A percentile compares a stretch with the other conserved stretches of the same genome.
Conservation (phyloP, 2,797 vertebrate species). For the Anniella stebbinsi region DNA sequence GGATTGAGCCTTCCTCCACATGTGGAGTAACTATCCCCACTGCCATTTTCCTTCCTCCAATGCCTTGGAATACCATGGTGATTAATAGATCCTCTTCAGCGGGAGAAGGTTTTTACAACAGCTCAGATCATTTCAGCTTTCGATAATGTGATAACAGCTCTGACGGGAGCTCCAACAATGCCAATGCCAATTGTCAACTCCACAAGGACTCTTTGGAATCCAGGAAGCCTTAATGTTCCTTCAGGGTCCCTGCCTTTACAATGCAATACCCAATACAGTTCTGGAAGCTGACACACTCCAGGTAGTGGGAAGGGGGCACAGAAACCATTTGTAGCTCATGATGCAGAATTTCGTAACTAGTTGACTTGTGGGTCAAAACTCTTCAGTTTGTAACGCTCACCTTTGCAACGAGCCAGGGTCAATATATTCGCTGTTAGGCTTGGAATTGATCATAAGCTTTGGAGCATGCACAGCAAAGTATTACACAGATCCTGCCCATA, state of each 20-base stretch:
- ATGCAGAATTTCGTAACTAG: no score
- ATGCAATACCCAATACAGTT: neutral
- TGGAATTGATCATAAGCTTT: no score
- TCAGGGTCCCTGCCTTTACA: no score
- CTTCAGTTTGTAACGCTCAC: no score
- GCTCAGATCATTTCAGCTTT: neutral
- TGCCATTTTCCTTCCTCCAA: neutral
- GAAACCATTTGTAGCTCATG: no score
- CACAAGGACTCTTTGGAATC: neutral
- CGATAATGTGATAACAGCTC: neutral
- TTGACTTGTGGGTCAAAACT: no score
- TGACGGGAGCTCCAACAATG: neutral
- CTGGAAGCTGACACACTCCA: neutral
- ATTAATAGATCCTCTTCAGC: neutral
- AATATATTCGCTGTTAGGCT: no score
- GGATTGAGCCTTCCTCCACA: neutral
- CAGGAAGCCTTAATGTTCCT: neutral
- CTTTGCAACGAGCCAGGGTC: no score
- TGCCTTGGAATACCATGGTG: neutral
- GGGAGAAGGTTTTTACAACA: neutral
- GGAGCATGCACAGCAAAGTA: no score
- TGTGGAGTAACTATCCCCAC: neutral
- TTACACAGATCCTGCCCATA: no score
- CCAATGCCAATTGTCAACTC: neutral
- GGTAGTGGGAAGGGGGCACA: neutral